Evolutionary conservation across 2,888 invertebrate genomes (phyloP).

Genomic region (Drosophila birchii): DNA sequence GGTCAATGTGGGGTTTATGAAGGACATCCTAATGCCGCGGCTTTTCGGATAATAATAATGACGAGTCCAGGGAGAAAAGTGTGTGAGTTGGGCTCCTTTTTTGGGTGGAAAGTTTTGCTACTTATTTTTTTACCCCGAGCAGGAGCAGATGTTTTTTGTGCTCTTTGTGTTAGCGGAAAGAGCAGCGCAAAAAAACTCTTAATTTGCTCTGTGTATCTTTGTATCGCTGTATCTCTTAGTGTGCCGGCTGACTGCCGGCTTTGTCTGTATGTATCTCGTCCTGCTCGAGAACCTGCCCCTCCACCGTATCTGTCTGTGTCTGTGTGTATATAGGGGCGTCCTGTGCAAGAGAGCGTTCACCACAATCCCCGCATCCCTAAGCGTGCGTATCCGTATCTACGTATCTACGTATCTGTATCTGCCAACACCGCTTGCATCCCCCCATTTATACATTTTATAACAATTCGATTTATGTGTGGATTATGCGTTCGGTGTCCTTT

Average conservation of each 20-base stretch:
- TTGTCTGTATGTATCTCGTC: constrained; percentile 34
- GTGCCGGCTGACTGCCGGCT: constrained; percentile 40
- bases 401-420: neutral
- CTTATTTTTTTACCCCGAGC: constrained; percentile 21
- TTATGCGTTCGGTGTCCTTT: constrained; percentile 40
- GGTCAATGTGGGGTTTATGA: neutral
- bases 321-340: constrained; percentile 39
- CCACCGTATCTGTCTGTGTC: neutral
- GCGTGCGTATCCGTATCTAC: neutral
- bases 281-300: constrained; percentile 53
- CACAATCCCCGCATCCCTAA: constrained; percentile 20
- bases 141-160: constrained; percentile 8
- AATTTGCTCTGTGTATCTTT: constrained; percentile 7
- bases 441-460: neutral
- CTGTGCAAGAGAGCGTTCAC: constrained; percentile 10
- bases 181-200: constrained; percentile 18
- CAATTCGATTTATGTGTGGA: constrained; percentile 41
- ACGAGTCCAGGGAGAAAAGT: neutral
- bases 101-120: constrained; percentile 4
- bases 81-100: neutral
- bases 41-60: neutral
- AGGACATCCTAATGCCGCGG: neutral
- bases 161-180: constrained; percentile 21
- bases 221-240: constrained; percentile 16
- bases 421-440: neutral